These are phyloP conservation scores for Dasypogon diadema DNA, from an alignment of 2,888 invertebrate species.

Conservation along the genomic window DNA sequence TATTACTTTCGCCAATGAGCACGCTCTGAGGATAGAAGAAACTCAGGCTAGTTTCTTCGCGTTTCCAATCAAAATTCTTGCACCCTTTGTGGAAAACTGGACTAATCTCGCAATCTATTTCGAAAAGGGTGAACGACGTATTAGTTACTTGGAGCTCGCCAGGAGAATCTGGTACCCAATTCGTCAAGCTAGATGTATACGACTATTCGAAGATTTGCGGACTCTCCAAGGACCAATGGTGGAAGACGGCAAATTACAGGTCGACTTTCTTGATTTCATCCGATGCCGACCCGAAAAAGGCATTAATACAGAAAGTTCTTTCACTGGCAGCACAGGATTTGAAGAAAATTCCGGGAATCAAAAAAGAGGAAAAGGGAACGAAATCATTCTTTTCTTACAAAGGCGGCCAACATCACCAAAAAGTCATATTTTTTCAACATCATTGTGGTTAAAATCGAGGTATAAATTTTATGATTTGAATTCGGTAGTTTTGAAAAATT, in stretches of 20 bases:
- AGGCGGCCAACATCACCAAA: too few relatives aligned
- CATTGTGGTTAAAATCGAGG: too few relatives aligned
- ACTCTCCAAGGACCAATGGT: not conserved
- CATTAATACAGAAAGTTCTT: not conserved
- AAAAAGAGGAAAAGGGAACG: not conserved
- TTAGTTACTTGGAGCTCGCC: not conserved
- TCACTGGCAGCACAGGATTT: not conserved
- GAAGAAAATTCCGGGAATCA: not conserved
- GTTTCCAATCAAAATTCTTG: too few relatives aligned
- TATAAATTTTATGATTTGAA: too few relatives aligned
- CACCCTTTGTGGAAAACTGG: too few relatives aligned
- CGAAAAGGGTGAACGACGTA: not conserved
- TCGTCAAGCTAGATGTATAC: not conserved
- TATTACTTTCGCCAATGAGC: too few relatives aligned
- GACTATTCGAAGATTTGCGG: not conserved
- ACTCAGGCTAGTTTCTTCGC: too few relatives aligned
- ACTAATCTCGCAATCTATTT: not conserved
- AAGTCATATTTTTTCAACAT: too few relatives aligned
- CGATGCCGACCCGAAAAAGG: not conserved
- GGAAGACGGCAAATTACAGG: not conserved
- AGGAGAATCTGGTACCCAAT: not conserved
- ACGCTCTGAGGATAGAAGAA: too few relatives aligned
- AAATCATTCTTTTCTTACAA: too few relatives aligned
- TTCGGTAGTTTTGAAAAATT: too few relatives aligned
- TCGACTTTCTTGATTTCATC: not conserved